Conservation (phyloP, 2,113 vertebrate species). For the Tympanuchus pallidicinctus region DNA sequence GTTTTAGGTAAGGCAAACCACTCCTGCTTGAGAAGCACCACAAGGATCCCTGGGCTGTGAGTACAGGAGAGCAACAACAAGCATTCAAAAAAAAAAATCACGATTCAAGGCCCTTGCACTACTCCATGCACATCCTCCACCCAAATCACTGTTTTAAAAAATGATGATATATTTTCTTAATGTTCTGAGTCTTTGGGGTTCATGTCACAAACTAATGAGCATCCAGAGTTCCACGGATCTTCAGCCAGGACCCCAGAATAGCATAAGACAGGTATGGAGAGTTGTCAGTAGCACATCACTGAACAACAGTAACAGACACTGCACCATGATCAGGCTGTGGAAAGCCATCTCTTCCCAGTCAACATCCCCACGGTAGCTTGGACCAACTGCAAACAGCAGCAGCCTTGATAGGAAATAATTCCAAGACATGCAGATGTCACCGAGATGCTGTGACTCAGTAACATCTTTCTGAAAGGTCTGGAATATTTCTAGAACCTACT, state of each 20-base stretch:
- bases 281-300: background rate
- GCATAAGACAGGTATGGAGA: background rate
- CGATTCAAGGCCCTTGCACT: background rate
- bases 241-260: background rate
- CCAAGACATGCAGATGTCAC: background rate
- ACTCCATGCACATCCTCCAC: background rate
- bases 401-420: background rate
- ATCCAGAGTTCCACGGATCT: background rate
- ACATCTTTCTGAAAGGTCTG: background rate
- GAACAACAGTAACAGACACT: background rate
- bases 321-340: background rate
- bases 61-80: background rate
- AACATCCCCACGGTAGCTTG: background rate
- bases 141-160: background rate
- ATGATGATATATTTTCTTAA: background rate
- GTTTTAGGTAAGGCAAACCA: background rate
- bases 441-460: background rate
- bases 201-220: background rate
- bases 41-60: rapidly evolving
- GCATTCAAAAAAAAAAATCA: background rate
- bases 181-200: background rate
- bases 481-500: background rate
- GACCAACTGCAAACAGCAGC: background rate
- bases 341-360: background rate
- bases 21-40: background rate